Conservation (phyloP, 2,888 invertebrate species). For the Callimorpha dominula region DNA sequence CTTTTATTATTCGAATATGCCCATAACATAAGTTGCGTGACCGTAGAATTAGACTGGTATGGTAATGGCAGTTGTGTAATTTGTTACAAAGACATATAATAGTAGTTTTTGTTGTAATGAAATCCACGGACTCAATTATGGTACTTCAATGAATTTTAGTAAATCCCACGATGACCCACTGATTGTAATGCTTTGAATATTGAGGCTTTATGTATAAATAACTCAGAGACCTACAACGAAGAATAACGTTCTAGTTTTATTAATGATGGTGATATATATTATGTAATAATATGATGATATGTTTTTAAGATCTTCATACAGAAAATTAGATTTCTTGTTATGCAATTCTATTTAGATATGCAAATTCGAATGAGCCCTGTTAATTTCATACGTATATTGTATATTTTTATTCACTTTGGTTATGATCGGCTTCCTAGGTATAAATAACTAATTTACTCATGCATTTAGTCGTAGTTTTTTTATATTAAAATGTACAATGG, state of each 20-base stretch:
- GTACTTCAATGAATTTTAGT: conserved; percentile 27
- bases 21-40: conserved; percentile 66
- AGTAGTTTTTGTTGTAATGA: conserved; percentile 35
- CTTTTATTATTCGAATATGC: conserved; percentile 51
- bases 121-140: conserved; percentile 33
- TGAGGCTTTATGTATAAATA: not conserved
- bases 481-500: conserved; percentile 60
- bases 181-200: not conserved
- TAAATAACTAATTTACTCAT: not conserved
- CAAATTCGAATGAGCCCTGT: not conserved
- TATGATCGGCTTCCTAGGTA: too few species aligned
- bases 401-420: not conserved
- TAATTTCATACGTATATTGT: not conserved
- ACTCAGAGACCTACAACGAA: not conserved
- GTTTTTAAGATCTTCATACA: too few species aligned
- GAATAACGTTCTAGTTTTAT: not conserved
- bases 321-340: not conserved
- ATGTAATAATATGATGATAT: too few species aligned
- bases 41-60: conserved; percentile 61
- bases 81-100: conserved; percentile 54
- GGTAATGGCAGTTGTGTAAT: conserved; percentile 63
- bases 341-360: not conserved
- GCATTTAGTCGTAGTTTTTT: conserved; percentile 33
- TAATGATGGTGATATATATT: not conserved
- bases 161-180: conserved; percentile 8